These are phyloP conservation scores for Sorex fumeus DNA, from an alignment of 2,113 vertebrate genomes.

Conservation along the genomic window DNA sequence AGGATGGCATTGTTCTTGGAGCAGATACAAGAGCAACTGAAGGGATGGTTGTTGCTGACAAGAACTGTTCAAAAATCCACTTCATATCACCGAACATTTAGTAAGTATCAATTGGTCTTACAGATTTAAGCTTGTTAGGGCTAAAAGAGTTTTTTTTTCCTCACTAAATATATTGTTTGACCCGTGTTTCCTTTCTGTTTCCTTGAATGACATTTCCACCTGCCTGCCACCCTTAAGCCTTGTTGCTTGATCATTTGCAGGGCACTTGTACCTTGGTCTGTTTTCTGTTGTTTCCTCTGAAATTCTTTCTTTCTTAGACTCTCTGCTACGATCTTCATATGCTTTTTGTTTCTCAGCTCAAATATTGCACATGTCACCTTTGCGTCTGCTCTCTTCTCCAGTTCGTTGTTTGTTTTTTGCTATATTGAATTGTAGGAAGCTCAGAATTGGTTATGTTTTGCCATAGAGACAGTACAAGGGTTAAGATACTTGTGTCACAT, in stretches of 20 bases:
- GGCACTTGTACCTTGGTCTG: background rate
- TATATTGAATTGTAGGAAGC: constrained; percentile 18
- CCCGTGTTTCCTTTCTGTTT: constrained; percentile 52
- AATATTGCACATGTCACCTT: background rate
- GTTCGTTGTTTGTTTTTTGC: background rate
- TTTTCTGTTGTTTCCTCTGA: background rate
- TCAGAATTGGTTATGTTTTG: constrained; percentile 27
- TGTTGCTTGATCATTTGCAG: background rate
- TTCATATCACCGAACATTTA: constrained; percentile 99
- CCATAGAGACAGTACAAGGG: no score
- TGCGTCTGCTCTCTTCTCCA: constrained; percentile 11
- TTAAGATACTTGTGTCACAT: no score
- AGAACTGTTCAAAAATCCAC: constrained; percentile 99
- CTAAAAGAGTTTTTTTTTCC: background rate
- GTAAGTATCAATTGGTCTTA: constrained; percentile 88
- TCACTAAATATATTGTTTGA: background rate
- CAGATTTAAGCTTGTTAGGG: constrained; percentile 17
- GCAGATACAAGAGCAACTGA: constrained; percentile 98
- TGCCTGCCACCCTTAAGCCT: background rate
- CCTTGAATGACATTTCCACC: background rate
- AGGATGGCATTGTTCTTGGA: constrained; percentile 97
- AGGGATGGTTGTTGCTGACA: constrained; percentile 98
- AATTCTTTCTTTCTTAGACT: background rate
- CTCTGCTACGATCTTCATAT: background rate
- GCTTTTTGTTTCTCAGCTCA: background rate